Evolutionary conservation across 1,140 invertebrate genomes (phyloP).

Genomic region (Stratiolaelaps scimitus): DNA sequence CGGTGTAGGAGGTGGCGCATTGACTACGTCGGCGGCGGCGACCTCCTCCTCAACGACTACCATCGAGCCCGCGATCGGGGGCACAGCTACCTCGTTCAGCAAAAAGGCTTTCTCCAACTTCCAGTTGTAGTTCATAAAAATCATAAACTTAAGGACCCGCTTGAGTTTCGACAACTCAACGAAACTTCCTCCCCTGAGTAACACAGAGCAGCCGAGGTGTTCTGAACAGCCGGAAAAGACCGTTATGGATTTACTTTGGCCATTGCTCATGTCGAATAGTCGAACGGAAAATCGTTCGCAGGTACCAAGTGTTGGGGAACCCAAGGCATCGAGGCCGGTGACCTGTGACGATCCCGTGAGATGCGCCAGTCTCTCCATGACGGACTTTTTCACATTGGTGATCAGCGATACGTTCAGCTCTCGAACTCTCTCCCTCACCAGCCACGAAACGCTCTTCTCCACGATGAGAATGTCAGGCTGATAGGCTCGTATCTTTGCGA

Average conservation of each 20-base stretch:
- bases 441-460: slow-evolving; percentile 70
- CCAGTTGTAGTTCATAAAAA: slow-evolving; percentile 80
- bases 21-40: neutral
- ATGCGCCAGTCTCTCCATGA: slow-evolving; percentile 67
- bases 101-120: slow-evolving; percentile 78
- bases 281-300: slow-evolving; percentile 73
- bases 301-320: slow-evolving; percentile 64
- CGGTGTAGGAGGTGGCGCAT: slow-evolving; percentile 9
- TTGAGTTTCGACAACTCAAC: slow-evolving; percentile 65
- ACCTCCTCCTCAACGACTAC: slow-evolving; percentile 19
- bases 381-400: slow-evolving; percentile 67
- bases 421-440: slow-evolving; percentile 74
- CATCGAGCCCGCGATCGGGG: slow-evolving; percentile 39
- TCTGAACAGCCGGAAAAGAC: slow-evolving; percentile 80
- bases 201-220: slow-evolving; percentile 72
- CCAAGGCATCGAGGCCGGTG: slow-evolving; percentile 74
- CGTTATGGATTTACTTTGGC: slow-evolving; percentile 69
- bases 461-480: slow-evolving; percentile 77
- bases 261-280: slow-evolving; percentile 47
- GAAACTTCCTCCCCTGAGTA: slow-evolving; percentile 63
- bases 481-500: slow-evolving; percentile 70
- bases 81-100: slow-evolving; percentile 61
- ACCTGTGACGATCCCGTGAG: slow-evolving; percentile 73
- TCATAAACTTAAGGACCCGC: slow-evolving; percentile 61
- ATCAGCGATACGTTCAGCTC: slow-evolving; percentile 68